Conservation (phyloP, 1,140 invertebrate genomes). For the Thalassaphorura encarpata region DNA sequence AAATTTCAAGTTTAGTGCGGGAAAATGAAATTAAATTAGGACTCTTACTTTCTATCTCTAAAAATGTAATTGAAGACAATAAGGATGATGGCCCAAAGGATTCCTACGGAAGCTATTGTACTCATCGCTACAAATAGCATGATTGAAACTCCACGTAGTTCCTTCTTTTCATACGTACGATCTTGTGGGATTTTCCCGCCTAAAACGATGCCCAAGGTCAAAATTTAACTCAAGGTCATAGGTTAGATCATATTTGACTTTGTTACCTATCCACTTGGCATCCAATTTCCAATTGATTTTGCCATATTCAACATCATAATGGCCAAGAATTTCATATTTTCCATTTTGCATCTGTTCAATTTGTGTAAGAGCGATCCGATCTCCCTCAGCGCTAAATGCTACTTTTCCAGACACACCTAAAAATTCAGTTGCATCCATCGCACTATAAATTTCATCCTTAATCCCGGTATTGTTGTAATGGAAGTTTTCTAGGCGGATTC, state of each 20-base stretch:
- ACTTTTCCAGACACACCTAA: conserved; percentile 91
- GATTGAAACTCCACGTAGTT: conserved; percentile 72
- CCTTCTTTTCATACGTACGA: conserved; percentile 73
- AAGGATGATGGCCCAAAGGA: conserved; percentile 65
- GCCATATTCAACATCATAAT: conserved; percentile 68
- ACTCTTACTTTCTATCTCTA: conserved; percentile 70
- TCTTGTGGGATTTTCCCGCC: conserved; percentile 81
- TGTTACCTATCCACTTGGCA: conserved; percentile 13
- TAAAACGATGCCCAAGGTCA: conserved; percentile 36
- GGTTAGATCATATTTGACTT: neutral
- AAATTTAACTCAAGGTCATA: neutral
- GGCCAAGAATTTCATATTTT: conserved; percentile 88
- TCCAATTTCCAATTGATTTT: conserved; percentile 82
- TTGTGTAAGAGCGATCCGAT: conserved; percentile 96
- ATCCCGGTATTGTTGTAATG: conserved; percentile 94
- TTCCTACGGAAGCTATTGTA: conserved; percentile 71
- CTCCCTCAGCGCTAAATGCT: conserved; percentile 92
- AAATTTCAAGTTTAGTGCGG: conserved; percentile 10
- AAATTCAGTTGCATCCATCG: conserved; percentile 95
- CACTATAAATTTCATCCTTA: conserved; percentile 87
- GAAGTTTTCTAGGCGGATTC: conserved; percentile 84
- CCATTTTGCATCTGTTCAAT: conserved; percentile 96
- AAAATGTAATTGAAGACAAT: conserved; percentile 86
- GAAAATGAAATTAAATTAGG: neutral
- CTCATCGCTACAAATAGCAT: conserved; percentile 86